These are phyloP conservation scores for Callipepla squamata DNA, from an alignment of 2,113 vertebrate species.

Conservation along the genomic window DNA sequence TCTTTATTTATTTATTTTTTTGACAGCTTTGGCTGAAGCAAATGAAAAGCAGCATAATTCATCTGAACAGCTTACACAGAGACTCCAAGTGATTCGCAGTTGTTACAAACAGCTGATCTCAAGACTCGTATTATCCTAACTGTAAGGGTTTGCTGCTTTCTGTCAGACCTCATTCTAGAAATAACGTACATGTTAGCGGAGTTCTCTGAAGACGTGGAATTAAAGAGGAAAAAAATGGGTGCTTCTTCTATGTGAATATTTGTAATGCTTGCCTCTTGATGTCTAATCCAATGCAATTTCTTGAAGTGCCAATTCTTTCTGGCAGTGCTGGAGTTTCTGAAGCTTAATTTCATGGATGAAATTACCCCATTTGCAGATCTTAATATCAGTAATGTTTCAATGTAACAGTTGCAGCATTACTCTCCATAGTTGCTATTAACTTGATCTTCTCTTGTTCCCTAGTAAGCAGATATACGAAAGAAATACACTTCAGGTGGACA, in stretches of 20 bases:
- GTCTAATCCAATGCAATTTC: background rate
- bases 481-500: background rate
- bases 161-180: background rate
- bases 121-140: background rate
- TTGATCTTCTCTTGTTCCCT: background rate
- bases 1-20: background rate
- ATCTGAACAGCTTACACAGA: background rate
- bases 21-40: background rate
- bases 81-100: background rate
- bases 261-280: background rate
- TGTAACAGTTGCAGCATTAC: background rate
- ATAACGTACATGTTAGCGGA: background rate
- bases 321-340: background rate
- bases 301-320: background rate
- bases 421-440: background rate
- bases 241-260: background rate
- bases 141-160: background rate
- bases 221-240: background rate
- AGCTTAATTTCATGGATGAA: background rate
- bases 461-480: background rate
- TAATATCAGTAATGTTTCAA: background rate
- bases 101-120: background rate
- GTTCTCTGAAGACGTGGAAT: background rate
- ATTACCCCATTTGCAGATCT: background rate
- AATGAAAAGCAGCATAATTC: slow-evolving; percentile 27